A percentile compares a stretch with the other conserved stretches of the same genome.
phyloP scores from a whole-genome alignment of 2,888 invertebrate genomes.

The Stenichneumon culpator region DNA sequence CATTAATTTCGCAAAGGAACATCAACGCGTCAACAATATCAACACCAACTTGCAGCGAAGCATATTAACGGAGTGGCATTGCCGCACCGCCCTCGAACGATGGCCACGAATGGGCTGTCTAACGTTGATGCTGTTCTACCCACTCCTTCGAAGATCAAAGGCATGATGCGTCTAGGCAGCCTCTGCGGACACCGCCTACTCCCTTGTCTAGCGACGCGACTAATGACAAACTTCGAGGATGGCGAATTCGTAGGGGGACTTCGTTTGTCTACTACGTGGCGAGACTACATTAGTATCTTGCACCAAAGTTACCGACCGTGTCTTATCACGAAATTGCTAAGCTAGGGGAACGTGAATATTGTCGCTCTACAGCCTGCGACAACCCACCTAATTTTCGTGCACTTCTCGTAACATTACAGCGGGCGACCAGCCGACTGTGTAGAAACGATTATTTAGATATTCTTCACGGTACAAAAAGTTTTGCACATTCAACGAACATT shows the following conservation, averaged over 20 bases:
- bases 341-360: not conserved
- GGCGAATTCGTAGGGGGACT: conserved; percentile 29
- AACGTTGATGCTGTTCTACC: conserved; percentile 22
- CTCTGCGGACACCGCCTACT: conserved; percentile 13
- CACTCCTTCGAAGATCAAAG: conserved; percentile 53
- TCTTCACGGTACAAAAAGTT: no score
- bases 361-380: not conserved
- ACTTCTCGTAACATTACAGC: not conserved
- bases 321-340: conserved; percentile 3
- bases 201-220: conserved; percentile 24
- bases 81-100: conserved; percentile 20
- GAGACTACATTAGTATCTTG: not conserved
- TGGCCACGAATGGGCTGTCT: conserved; percentile 14
- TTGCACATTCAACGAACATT: no score
- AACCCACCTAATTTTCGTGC: not conserved
- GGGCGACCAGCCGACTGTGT: no score
- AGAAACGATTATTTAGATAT: no score
- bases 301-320: not conserved
- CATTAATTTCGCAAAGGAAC: conserved; percentile 31
- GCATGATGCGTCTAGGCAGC: conserved; percentile 13
- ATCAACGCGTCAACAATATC: conserved; percentile 22
- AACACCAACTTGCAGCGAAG: conserved; percentile 4
- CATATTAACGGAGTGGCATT: conserved; percentile 32
- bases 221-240: conserved; percentile 54
- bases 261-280: conserved; percentile 2